Base-by-base conservation (phyloP, 2,797 vertebrate genomes). In the Tokudaia tokunoshimensis region DNA sequence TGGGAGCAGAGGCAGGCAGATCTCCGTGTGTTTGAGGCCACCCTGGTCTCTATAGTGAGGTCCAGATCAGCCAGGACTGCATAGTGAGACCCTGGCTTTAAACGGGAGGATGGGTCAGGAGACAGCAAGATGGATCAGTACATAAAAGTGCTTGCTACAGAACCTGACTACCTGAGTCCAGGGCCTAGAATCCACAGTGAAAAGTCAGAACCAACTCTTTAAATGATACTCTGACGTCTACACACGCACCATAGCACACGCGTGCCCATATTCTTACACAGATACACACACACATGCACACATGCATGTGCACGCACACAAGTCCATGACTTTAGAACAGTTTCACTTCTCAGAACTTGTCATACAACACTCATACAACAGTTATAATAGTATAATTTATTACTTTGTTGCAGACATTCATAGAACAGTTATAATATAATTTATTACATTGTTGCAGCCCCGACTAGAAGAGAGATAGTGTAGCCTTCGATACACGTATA, bases 301-400 rank as follows among this genome's bases (percentile, higher is more conserved):
- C 50, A 52, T 29, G 3, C 37, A 44, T 11, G 15, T 22, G 19
- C n/a, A 37, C 2, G 7, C 84, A 72, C 65, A 15, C 70, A 80
- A 95, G 12, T 24, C 41, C 70, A 67, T 44, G 31, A 20, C 41
- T 95, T 92, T 76, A 47, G 79, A 44, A 95, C 63, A 93, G 92
- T 86, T 89, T 22, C 20, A 94, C 44, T 76, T 94, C 52, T 72
- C 82, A 17, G 79, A 50, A 90, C 82, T 0, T 92, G 29, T 93
- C 55, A 4, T 81, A 12, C 26, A 96, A 95, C 83, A 88, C 9
- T 47, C 80, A 94, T 6, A 89, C 14, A 75, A 20, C 57, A 96
- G 80, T 81, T 74, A n/a, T 3, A 92, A 75, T 34, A 79, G 29
- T 34, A 31, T 15, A 41, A 34, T 5, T 86, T 70, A 34, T 29